phyloP scores from a whole-genome alignment of 2,888 invertebrate genomes.

The Lysandra bellargus region DNA sequence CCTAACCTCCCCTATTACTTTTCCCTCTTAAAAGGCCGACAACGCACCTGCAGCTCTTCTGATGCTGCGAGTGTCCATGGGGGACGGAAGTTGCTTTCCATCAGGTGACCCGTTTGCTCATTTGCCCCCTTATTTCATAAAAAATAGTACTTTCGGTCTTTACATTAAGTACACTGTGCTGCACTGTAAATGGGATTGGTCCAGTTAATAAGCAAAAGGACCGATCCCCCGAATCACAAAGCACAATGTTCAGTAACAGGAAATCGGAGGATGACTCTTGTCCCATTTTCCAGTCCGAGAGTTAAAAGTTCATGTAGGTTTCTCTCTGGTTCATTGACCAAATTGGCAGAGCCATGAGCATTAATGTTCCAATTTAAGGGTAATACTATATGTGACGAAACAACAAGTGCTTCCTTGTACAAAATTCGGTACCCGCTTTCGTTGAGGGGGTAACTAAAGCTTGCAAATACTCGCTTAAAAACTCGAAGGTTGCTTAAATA shows the following conservation, averaged over 20 bases:
- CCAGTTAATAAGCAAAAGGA: too few relatives aligned
- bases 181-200: too few relatives aligned
- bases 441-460: slow-evolving; percentile 3
- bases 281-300: background rate
- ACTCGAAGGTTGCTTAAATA: background rate
- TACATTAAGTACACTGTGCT: too few relatives aligned
- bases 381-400: slow-evolving; percentile 21
- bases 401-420: slow-evolving; percentile 24
- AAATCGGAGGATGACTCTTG: background rate
- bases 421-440: slow-evolving; percentile 16
- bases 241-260: background rate
- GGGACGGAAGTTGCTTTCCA: too few relatives aligned
- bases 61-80: too few relatives aligned
- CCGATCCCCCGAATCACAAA: background rate
- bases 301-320: slow-evolving; percentile 19
- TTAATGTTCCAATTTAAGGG: slow-evolving; percentile 25
- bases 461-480: background rate
- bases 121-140: too few relatives aligned
- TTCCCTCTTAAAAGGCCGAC: too few relatives aligned
- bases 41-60: too few relatives aligned
- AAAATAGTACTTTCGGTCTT: too few relatives aligned
- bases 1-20: too few relatives aligned
- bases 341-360: slow-evolving; percentile 23
- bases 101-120: too few relatives aligned
- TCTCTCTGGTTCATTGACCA: slow-evolving; percentile 28